These are phyloP conservation scores for Platyscapa corneri DNA, from an alignment of 1,140 invertebrate genomes.

Conservation along the genomic window DNA sequence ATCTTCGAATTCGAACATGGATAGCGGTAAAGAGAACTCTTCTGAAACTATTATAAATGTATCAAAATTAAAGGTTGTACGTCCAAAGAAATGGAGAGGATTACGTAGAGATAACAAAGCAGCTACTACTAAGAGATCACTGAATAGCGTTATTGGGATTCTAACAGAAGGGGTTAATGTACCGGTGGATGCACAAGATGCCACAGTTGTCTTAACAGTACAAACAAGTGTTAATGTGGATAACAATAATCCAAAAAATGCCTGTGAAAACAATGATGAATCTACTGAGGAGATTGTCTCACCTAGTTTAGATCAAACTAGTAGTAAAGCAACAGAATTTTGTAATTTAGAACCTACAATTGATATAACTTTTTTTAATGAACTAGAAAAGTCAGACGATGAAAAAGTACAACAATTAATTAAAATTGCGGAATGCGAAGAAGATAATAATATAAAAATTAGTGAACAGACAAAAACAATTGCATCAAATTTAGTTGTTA, in stretches of 20 bases:
- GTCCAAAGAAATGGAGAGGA: constrained; percentile 68
- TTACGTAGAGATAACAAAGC: constrained; percentile 58
- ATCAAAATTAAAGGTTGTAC: constrained; percentile 64
- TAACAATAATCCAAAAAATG: constrained; percentile 46
- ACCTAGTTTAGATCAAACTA: not conserved
- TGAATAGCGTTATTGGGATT: constrained; percentile 71
- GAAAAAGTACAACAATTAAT: not conserved
- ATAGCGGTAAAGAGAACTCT: constrained; percentile 72
- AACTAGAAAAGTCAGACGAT: not conserved
- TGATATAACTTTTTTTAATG: not conserved
- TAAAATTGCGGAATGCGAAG: constrained; percentile 22
- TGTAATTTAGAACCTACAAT: not conserved
- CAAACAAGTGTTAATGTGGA: constrained; percentile 60
- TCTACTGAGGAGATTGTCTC: constrained; percentile 16
- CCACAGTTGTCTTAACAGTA: constrained; percentile 66
- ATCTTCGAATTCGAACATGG: constrained; percentile 69
- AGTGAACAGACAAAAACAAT: not conserved
- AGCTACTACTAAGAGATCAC: constrained; percentile 60
- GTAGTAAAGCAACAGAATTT: not conserved
- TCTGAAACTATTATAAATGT: constrained; percentile 63
- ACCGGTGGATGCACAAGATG: constrained; percentile 65
- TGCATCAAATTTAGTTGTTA: not conserved
- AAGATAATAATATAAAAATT: not conserved
- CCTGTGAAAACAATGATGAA: constrained; percentile 55
- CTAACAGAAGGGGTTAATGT: constrained; percentile 72